These are phyloP conservation scores for Pogonomyrmex barbatus DNA, from an alignment of 1,140 invertebrate genomes.

Conservation along the genomic window DNA sequence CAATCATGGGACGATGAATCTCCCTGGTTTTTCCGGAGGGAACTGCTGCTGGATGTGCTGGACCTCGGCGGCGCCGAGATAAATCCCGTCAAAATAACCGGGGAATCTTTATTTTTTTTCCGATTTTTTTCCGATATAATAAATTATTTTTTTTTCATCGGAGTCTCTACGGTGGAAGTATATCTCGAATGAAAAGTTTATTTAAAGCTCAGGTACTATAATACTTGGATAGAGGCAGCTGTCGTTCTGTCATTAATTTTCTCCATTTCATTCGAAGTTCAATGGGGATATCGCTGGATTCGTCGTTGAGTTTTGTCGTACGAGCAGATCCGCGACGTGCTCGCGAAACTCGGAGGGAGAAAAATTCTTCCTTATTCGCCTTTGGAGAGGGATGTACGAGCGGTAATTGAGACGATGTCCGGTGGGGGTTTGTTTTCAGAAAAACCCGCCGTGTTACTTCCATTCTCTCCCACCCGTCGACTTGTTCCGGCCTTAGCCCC, in stretches of 20 bases:
- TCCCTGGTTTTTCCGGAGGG: not conserved
- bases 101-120: not conserved
- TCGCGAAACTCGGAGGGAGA: not conserved
- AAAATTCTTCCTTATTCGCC: slow-evolving; percentile 1
- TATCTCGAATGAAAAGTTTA: not conserved
- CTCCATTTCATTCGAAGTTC: not conserved
- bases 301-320: slow-evolving; percentile 10
- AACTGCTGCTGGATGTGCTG: not conserved
- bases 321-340: not conserved
- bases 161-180: no score
- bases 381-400: slow-evolving; percentile 45
- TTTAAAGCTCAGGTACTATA: not conserved
- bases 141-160: no score
- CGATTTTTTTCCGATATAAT: not conserved
- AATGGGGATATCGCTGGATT: not conserved
- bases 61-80: not conserved
- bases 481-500: slow-evolving; percentile 27
- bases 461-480: not conserved
- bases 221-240: not conserved
- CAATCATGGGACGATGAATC: slow-evolving; percentile 48
- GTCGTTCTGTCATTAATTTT: not conserved
- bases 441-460: slow-evolving; percentile 40
- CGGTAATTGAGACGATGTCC: slow-evolving; percentile 58
- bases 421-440: slow-evolving; percentile 50
- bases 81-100: not conserved